Base-by-base conservation (phyloP, 1,140 invertebrate species). In the Notospermus geniculatus region DNA sequence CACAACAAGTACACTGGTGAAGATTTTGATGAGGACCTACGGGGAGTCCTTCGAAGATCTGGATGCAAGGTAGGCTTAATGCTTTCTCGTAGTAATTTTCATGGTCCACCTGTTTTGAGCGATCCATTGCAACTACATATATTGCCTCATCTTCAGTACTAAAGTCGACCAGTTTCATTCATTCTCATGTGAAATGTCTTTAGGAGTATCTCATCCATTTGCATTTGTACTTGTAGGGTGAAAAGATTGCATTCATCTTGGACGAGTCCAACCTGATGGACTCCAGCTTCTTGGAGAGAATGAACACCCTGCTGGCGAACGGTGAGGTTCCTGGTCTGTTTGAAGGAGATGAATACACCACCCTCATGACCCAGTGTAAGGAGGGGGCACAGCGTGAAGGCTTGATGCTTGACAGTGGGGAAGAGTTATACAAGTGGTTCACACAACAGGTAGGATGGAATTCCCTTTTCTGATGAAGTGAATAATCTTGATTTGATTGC, bases 261-360 rank as follows among this genome's bases (percentile, higher is more conserved):
- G 97, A 99, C 79, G 97, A 99, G 78, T 98, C 95, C 0, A 99
- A 99, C 81, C 96, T 99, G 32, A 82, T 99, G 41, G 97, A 99
- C 83, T 98, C 95, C 13, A 92, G 95, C 52, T 99, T 99, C 85
- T 84, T 99, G 50, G 97, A 99, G 82, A 85, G 97, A 68, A 98
- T 99, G 95, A 99, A 99, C 78, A 99, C 97, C 0, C 83, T 99
- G 23, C 82, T 99, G 54, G 97, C 97, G 54, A 99, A 99, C 80
- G 97, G 97, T 75, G 97, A 99, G 87, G 94, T 97, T 22, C 79
- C 79, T 5, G 81, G 81, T 54, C 63, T 83, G 65, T 83, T 83
- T 74, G 81, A 83, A 62, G 88, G 93, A 23, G 97, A 99, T 80
- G 97, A 99, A 76, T 97, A 97, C 79, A 96, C 95, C 0, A 97